Percentiles rank a stretch among this genome's conserved stretches.
Conservation (phyloP, 2,888 invertebrate genomes). For the Drosophila incognita region DNA sequence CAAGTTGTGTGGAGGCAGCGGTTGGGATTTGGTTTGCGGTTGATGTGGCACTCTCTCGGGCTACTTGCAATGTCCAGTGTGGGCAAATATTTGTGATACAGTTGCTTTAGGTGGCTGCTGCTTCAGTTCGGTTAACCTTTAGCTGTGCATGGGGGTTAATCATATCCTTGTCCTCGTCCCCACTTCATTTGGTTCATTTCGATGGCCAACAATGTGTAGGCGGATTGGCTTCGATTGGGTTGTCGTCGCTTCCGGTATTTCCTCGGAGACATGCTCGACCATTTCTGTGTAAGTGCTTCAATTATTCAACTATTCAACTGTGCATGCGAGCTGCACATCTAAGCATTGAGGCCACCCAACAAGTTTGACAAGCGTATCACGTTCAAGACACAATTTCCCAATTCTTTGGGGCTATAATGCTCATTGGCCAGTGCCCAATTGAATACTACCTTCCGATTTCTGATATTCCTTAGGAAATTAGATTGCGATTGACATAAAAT, state of each 20-base stretch:
- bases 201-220: slow-evolving; percentile 33
- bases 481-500: slow-evolving; percentile 64
- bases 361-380: slow-evolving; percentile 52
- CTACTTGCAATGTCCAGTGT: slow-evolving; percentile 10
- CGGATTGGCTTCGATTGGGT: slow-evolving; percentile 61
- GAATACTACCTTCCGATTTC: slow-evolving; percentile 36
- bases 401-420: slow-evolving; percentile 35
- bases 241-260: slow-evolving; percentile 28
- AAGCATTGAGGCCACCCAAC: slow-evolving; percentile 34
- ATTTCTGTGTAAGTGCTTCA: slow-evolving; percentile 44
- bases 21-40: slow-evolving; percentile 1
- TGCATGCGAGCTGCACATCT: slow-evolving; percentile 63
- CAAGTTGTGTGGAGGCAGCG: slow-evolving; percentile 3
- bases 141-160: slow-evolving; percentile 1
- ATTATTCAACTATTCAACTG: slow-evolving; percentile 61
- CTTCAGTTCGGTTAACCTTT: slow-evolving; percentile 42
- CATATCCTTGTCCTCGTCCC: neutral
- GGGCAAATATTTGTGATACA: slow-evolving; percentile 40
- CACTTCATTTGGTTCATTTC: slow-evolving; percentile 43
- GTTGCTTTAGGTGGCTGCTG: slow-evolving; percentile 28
- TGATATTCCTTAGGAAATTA: slow-evolving; percentile 10
- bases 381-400: slow-evolving; percentile 43
- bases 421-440: slow-evolving; percentile 36
- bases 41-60: neutral
- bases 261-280: slow-evolving; percentile 45